These are phyloP conservation scores for Fringilla coelebs DNA, from an alignment of 2,797 vertebrate genomes.

Conservation along the genomic window DNA sequence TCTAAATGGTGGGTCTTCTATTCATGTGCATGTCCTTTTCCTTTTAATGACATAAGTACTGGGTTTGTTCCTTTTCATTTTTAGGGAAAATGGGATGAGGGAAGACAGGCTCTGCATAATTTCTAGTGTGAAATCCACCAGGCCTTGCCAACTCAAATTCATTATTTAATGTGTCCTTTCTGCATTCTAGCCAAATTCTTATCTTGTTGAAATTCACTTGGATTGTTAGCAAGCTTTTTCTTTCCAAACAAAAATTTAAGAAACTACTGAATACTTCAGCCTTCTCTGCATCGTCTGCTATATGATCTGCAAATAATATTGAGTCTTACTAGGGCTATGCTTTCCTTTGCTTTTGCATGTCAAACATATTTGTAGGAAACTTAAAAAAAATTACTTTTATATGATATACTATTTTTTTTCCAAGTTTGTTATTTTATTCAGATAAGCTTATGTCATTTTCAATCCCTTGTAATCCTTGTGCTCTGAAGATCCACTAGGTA, in stretches of 20 bases:
- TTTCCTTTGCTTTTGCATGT: not conserved
- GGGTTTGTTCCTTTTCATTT: not conserved
- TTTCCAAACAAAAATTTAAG: not conserved
- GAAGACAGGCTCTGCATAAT: not conserved
- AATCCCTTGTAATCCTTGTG: not conserved
- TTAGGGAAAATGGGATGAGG: not conserved
- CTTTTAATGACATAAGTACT: not conserved
- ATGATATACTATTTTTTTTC: not conserved
- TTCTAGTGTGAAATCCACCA: not conserved
- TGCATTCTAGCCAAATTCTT: not conserved
- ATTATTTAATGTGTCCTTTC: not conserved
- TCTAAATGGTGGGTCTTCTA: not conserved
- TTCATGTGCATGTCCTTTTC: not conserved
- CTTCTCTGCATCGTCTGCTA: not conserved
- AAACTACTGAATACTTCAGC: not conserved
- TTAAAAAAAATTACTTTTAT: not conserved
- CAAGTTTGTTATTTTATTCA: not conserved
- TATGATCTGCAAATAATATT: not conserved
- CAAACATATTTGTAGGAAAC: not conserved
- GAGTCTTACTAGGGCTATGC: not conserved
- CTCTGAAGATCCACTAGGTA: not conserved
- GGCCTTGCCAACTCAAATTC: not conserved
- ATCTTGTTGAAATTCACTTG: not conserved
- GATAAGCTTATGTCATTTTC: not conserved
- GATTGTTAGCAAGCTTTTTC: not conserved